Percentiles rank a stretch among this genome's conserved stretches.
Conservation (phyloP, 1,140 invertebrate species). For the Drosophila arawakana region DNA sequence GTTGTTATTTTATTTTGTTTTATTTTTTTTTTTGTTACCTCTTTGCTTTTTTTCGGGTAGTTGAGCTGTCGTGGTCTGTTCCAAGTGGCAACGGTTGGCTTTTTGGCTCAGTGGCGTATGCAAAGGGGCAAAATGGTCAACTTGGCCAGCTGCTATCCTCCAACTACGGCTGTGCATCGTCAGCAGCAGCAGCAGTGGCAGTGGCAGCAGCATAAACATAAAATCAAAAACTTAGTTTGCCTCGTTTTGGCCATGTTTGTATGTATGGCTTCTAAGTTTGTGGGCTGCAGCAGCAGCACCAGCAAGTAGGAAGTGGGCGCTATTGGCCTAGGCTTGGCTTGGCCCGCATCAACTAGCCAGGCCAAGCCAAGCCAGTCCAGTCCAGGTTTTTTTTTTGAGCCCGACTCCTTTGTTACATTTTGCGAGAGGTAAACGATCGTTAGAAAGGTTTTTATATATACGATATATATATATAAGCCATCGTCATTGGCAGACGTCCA, state of each 20-base stretch:
- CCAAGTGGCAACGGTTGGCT: slow-evolving; percentile 28
- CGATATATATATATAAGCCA: not conserved
- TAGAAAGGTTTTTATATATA: slow-evolving; percentile 78
- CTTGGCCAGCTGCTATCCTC: slow-evolving; percentile 45
- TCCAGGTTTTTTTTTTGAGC: slow-evolving; percentile 38
- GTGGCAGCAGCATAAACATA: slow-evolving; percentile 24
- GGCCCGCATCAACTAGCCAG: slow-evolving; percentile 51
- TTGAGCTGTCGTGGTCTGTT: slow-evolving; percentile 54
- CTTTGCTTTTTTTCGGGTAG: slow-evolving; percentile 36
- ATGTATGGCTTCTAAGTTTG: slow-evolving; percentile 34
- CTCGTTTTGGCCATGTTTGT: slow-evolving; percentile 34
- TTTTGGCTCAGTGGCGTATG: slow-evolving; percentile 67
- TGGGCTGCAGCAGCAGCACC: slow-evolving; percentile 33
- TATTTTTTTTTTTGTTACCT: slow-evolving; percentile 22
- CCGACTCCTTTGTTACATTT: slow-evolving; percentile 82
- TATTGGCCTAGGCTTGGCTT: slow-evolving; percentile 70
- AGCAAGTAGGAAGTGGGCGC: slow-evolving; percentile 80
- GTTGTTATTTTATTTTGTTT: slow-evolving; percentile 35
- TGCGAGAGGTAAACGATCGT: slow-evolving; percentile 82
- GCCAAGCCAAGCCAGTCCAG: slow-evolving; percentile 1
- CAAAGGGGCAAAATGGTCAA: slow-evolving; percentile 67
- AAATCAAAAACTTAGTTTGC: slow-evolving; percentile 49
- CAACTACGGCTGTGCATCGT: slow-evolving; percentile 50
- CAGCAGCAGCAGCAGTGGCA: slow-evolving; percentile 12
- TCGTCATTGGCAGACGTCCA: slow-evolving; percentile 44